Evolutionary conservation across 1,140 invertebrate species (phyloP), one percentile per base, ranked within the genome.

Genomic region (Thaumetopoea pityocampa): DNA sequence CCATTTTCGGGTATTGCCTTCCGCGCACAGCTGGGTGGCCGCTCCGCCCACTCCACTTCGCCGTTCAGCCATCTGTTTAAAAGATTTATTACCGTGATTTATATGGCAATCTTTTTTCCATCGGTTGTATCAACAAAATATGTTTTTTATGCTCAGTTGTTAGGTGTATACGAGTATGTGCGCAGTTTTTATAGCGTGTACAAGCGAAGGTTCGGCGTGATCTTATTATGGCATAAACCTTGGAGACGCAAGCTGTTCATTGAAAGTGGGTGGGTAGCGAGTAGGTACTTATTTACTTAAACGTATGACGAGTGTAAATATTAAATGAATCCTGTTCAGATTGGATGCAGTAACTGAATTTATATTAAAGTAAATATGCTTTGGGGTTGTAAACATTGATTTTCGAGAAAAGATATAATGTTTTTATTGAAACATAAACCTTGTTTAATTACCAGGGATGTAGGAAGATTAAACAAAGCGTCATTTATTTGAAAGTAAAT

Each of bases 51-150:
- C 46, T 84, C 80, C 15, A 63, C 36, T 20, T 80, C 69, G 4
- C 80, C 80, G 27, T 84, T 84, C 36, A 56, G 46, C 76, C 77
- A 84, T 68, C 77, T 84, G 51, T 24, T 51, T 19, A 47, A 11
- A 35, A 47, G 41, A 29, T 16, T 18, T 11, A 8, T 18, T 12
- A n/a, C 12, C n/a, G 16, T 18, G 18, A 33, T n/a, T n/a, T n/a
- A n/a, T n/a, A n/a, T n/a, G n/a, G n/a, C n/a, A n/a, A n/a, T n/a
- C n/a, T n/a, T n/a, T n/a, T n/a, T n/a, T n/a, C n/a, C n/a, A n/a
- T n/a, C n/a, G n/a, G n/a, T n/a, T n/a, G n/a, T n/a, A n/a, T n/a
- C n/a, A 19, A 10, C 6, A 28, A 34, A 20, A 28, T 41, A 35
- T 35, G 20, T 28, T 38, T 28, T 38, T 4, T 38, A 24, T 18